These are phyloP conservation scores for Chaetophractus vellerosus DNA, from an alignment of 2,797 vertebrate genomes.

Conservation along the genomic window DNA sequence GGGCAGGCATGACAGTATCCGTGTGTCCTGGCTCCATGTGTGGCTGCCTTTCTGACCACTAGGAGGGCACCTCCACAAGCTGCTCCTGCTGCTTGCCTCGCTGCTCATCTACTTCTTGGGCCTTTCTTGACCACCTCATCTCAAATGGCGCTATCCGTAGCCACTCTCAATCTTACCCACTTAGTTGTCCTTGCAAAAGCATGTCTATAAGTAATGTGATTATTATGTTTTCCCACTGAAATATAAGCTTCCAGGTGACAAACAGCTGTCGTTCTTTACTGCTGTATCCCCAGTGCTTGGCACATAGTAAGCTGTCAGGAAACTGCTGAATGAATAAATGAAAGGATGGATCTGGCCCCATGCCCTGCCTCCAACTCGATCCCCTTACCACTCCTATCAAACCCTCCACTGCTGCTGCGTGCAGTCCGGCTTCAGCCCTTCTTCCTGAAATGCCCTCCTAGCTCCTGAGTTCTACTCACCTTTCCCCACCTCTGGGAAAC, in stretches of 20 bases:
- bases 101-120: background rate
- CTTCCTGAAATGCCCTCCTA: background rate
- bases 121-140: background rate
- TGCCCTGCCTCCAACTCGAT: background rate
- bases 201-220: background rate
- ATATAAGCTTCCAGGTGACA: background rate
- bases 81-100: background rate
- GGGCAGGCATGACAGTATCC: fast-evolving
- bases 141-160: background rate
- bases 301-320: background rate
- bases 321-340: background rate
- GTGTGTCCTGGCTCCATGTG: fast-evolving
- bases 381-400: background rate
- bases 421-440: background rate
- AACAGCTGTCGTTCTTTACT: background rate
- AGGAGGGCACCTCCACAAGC: fast-evolving
- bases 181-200: background rate
- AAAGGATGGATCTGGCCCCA: background rate
- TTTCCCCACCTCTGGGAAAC: background rate
- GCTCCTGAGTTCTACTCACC: background rate
- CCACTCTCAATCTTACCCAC: background rate
- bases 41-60: background rate
- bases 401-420: background rate
- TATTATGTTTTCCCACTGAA: background rate
- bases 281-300: background rate